These are phyloP conservation scores for Leptobrachium ailaonicum DNA, from an alignment of 2,113 vertebrate genomes.

Conservation along the genomic window DNA sequence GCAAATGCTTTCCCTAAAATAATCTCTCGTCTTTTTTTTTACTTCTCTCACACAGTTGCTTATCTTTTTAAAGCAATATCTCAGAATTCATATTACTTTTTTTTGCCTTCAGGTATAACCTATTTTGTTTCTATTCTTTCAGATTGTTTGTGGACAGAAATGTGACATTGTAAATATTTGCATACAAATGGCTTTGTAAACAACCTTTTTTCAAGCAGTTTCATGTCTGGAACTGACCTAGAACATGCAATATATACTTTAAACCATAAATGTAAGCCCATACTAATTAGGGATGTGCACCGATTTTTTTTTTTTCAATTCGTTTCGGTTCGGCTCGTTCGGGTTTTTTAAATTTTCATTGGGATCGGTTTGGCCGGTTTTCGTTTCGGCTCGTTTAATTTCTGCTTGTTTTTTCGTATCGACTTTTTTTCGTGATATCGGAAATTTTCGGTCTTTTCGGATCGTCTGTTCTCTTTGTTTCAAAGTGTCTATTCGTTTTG, in stretches of 20 bases:
- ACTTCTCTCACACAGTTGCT: slow-evolving; percentile 21
- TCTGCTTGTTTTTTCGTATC: no score
- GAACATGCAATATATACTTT: not conserved
- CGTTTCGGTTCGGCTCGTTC: no score
- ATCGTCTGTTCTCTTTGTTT: no score
- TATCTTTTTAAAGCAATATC: slow-evolving; percentile 37
- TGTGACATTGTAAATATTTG: slow-evolving; percentile 38
- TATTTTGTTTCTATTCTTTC: slow-evolving; percentile 23
- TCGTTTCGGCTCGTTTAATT: no score
- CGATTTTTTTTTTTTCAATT: no score
- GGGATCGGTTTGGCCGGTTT: no score
- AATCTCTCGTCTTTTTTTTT: slow-evolving; percentile 24
- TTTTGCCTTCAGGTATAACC: slow-evolving; percentile 28
- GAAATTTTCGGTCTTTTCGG: no score
- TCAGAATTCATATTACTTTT: slow-evolving; percentile 39
- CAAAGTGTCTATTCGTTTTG: no score
- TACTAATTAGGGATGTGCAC: no score
- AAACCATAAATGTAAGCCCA: not conserved
- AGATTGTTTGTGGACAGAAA: slow-evolving; percentile 34
- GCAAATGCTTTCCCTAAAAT: slow-evolving; percentile 30
- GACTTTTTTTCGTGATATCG: no score
- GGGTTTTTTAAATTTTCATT: no score
- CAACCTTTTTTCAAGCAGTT: slow-evolving; percentile 23
- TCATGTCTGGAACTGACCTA: not conserved
- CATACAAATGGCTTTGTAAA: slow-evolving; percentile 42